Base-by-base conservation (phyloP, 1,140 invertebrate genomes). In the Archegozetes longisetosus region DNA sequence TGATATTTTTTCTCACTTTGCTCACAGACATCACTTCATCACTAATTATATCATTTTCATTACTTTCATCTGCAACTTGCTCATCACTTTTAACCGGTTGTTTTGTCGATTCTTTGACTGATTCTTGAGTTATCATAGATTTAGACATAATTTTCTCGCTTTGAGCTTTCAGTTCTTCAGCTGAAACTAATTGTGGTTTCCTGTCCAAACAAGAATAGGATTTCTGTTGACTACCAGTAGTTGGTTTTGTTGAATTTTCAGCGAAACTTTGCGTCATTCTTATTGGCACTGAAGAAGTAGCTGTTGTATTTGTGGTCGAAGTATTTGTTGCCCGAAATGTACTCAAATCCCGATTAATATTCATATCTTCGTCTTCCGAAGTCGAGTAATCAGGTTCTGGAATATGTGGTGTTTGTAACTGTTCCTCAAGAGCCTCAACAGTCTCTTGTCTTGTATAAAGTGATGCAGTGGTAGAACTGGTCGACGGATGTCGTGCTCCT, bases 331-430 rank as follows among this genome's bases (percentile, higher is more conserved):
- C 32, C 17, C 32, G 6, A 40, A 40, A 40, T 6, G 32, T 40
- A 40, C 55, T 20, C 49, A 23, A 6, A 20, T 22, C 47, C 50
- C 32, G 23, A 24, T 58, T 51, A 9, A 6, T 4, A 6, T 58
- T 58, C 17, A n/a, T 23, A n/a, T 4, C 62, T 59, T 67, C 64
- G 51, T 68, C 68, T 28, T 68, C 68, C 50, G 61, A 65, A 53
- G 64, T 63, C 53, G 88, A 68, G 73, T 90, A 90, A 72, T 90
- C 88, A 0, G 87, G 87, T 67, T 90, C 87, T 0, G 87, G 88
- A 59, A 90, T 90, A 2, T 84, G 84, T 12, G 86, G 86, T 20
- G 12, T 24, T 52, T 48, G 13, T 26, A 26, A 12, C 61, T 58
- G n/a, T 47, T 56, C 52, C 24, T 54, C 29, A 3, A 61, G 13